These are phyloP conservation scores for Anagyrus pseudococci DNA, from an alignment of 2,888 invertebrate species.

Conservation along the genomic window DNA sequence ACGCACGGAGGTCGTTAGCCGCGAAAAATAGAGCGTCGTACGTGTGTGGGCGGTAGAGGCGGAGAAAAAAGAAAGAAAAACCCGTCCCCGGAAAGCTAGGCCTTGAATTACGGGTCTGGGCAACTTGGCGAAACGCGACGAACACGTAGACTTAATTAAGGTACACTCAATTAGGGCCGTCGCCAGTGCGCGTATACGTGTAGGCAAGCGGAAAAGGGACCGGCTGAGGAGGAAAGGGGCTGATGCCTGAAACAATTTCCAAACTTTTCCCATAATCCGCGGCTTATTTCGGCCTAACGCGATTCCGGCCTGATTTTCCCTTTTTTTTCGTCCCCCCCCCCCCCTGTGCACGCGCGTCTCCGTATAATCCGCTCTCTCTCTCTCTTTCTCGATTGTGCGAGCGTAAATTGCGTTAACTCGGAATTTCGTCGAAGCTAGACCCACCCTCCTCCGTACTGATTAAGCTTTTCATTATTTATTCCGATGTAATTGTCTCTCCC, in stretches of 20 bases:
- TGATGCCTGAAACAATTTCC: slow-evolving; percentile 19
- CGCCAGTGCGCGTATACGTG: slow-evolving; percentile 7
- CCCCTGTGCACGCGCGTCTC: background rate
- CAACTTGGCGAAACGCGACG: slow-evolving; percentile 32
- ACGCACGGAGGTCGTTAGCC: no score
- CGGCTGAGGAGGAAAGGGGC: background rate
- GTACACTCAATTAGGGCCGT: slow-evolving; percentile 40
- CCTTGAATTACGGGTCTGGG: slow-evolving; percentile 37
- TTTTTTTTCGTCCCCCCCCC: background rate
- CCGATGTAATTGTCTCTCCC: no score
- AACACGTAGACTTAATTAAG: slow-evolving; percentile 39
- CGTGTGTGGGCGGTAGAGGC: slow-evolving; percentile 6
- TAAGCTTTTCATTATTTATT: no score
- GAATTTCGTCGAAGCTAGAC: no score
- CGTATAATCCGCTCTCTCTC: no score
- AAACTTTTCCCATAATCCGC: slow-evolving; percentile 28
- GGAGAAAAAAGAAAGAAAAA: slow-evolving; percentile 8
- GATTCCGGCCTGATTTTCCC: background rate
- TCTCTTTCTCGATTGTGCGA: no score
- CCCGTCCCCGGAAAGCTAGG: slow-evolving; percentile 2
- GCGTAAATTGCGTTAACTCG: no score
- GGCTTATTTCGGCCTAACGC: background rate
- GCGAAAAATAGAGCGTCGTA: slow-evolving; percentile 3
- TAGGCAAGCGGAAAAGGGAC: background rate
- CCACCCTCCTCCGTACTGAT: no score